A percentile compares a stretch with the other conserved stretches of the same genome.
These are phyloP conservation scores for Borostomias antarcticus DNA, from an alignment of 2,797 vertebrate species.

Conservation along the genomic window DNA sequence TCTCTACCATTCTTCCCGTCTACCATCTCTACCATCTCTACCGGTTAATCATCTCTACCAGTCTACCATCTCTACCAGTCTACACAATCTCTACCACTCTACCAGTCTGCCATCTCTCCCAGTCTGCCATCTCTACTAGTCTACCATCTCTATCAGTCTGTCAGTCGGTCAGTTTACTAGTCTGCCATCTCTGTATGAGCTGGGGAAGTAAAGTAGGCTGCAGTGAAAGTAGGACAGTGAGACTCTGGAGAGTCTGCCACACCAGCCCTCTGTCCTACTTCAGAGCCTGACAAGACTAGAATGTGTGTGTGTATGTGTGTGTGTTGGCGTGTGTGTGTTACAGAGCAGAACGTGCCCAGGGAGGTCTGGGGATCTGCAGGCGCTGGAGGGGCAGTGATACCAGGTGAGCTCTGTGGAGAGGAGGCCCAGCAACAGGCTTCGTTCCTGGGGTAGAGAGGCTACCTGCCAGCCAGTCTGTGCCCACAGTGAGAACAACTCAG, in stretches of 20 bases:
- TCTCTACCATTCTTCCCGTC: too few species aligned
- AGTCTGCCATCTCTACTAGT: background rate
- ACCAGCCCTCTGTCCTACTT: constrained; percentile 72
- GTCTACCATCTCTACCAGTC: too few species aligned
- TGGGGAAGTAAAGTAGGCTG: constrained; percentile 67
- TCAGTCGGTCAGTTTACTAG: background rate
- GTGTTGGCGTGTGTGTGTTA: constrained; percentile 12
- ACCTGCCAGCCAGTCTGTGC: constrained; percentile 64
- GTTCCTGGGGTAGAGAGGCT: constrained; percentile 50
- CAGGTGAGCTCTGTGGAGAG: constrained; percentile 59
- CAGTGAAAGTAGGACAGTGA: constrained; percentile 70
- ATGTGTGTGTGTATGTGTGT: background rate
- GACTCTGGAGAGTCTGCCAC: constrained; percentile 70
- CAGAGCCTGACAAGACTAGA: constrained; percentile 44
- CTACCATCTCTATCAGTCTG: too few species aligned
- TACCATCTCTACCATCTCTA: too few species aligned
- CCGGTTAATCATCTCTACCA: too few species aligned
- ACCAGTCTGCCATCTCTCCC: too few species aligned
- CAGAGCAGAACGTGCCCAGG: constrained; percentile 51
- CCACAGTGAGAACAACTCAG: constrained; percentile 54
- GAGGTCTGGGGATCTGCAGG: constrained; percentile 54
- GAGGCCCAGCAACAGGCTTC: constrained; percentile 54
- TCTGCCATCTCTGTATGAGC: constrained; percentile 40
- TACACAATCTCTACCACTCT: too few species aligned
- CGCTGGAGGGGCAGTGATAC: constrained; percentile 57